Percentiles rank a stretch among this genome's conserved stretches.
Conservation (phyloP, 2,888 invertebrate species). For the Ceratothoa steindachneri region DNA sequence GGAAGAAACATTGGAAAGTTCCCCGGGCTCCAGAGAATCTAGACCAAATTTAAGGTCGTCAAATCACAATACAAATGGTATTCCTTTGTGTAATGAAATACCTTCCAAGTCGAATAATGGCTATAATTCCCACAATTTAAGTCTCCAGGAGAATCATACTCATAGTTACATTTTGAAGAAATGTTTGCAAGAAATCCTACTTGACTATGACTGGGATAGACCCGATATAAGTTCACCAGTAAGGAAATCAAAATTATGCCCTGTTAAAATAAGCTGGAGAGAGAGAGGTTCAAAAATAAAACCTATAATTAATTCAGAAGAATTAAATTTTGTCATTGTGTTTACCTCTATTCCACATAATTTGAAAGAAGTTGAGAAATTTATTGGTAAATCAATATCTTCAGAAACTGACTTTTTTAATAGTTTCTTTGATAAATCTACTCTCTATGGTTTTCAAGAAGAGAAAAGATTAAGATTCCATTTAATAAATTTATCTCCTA, state of each 20-base stretch:
- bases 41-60: too few relatives aligned
- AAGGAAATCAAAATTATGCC: slow-evolving; percentile 4
- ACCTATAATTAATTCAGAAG: background rate
- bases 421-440: slow-evolving; percentile 20
- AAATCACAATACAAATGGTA: too few relatives aligned
- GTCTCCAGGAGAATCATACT: too few relatives aligned
- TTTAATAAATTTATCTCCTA: slow-evolving; percentile 19
- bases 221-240: slow-evolving; percentile 46
- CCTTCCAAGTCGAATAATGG: too few relatives aligned
- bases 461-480: slow-evolving; percentile 29
- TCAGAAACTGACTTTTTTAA: slow-evolving; percentile 1
- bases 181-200: slow-evolving; percentile 35
- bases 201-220: slow-evolving; percentile 45
- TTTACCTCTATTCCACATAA: slow-evolving; percentile 22
- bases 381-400: slow-evolving; percentile 1
- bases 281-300: background rate
- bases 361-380: slow-evolving; percentile 3
- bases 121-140: too few relatives aligned
- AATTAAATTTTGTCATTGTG: slow-evolving; percentile 33
- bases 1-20: too few relatives aligned
- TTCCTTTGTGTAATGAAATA: too few relatives aligned
- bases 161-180: slow-evolving; percentile 41
- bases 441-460: slow-evolving; percentile 29
- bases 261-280: background rate
- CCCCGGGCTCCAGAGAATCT: too few relatives aligned